Evolutionary conservation across 1,140 invertebrate species (phyloP), one percentile per base, ranked within the genome.

Genomic region (Brachionus calyciflorus): DNA sequence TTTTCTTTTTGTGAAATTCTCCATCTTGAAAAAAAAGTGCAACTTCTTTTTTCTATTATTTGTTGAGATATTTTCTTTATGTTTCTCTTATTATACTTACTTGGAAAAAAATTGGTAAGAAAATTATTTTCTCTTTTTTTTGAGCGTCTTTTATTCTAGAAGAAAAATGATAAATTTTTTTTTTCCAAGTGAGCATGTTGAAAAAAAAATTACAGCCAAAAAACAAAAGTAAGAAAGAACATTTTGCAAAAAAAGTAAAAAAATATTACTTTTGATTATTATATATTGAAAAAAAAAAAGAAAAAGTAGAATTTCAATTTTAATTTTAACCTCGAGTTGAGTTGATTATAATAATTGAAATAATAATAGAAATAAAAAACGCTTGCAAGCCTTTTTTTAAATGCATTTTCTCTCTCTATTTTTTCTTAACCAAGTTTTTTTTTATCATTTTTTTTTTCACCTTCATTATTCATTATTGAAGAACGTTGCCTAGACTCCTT

Each of bases 401-500:
- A 60, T 37, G 55, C 55, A 60, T 33, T 26, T 60, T 60, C 30
- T 60, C 55, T 60, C 19, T 37, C 60, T 65, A 24, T 26, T 14
- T 46, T 14, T 46, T 14, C 44, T 46, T 14, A 46, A 46, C 3
- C 9, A 5, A 17, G 10, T 60, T 60, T 33, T 60, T 17, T 33
- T 60, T 60, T 37, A 60, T 33, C 30, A 60, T 19, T 33, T 65
- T 65, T 19, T 44, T 19, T 19, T 65, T 65, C 60, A 65, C 37
- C 37, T 65, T 65, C 9, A 37, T 65, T 46, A 46, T 46, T 14
- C n/a, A n/a, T n/a, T n/a, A n/a, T n/a, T n/a, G n/a, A n/a, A n/a
- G n/a, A 60, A 60, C 30, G 55, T 60, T 60, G 30, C 55, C 55
- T 60, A 60, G 55, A 60, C 55, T 60, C 55, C 55, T 33, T 37